These are phyloP conservation scores for Rattus norvegicus DNA, from an alignment of 2,113 vertebrate species.

Conservation along the genomic window GRCr8 NC_086022.1:129462501-129463000, in stretches of 20 bases:
- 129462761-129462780: background rate
- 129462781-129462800: background rate
- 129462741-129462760: background rate
- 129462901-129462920: background rate
- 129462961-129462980: background rate
- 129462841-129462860: background rate
- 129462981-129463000: background rate
- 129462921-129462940: background rate
- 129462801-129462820: background rate
- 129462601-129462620: background rate
- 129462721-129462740: background rate
- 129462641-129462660: background rate
- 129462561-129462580: background rate
- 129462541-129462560: background rate
- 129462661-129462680: background rate
- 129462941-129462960: background rate
- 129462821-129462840: background rate
- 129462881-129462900: background rate
- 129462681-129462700: background rate
- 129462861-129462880: background rate
- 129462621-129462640: background rate
- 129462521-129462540: background rate
- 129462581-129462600: background rate
- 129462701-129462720: conserved; percentile 1
- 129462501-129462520: background rate